Evolutionary conservation across 2,888 invertebrate genomes (phyloP), one percentile per base, ranked within the genome.

Genomic region (Matsumyia berberina): DNA sequence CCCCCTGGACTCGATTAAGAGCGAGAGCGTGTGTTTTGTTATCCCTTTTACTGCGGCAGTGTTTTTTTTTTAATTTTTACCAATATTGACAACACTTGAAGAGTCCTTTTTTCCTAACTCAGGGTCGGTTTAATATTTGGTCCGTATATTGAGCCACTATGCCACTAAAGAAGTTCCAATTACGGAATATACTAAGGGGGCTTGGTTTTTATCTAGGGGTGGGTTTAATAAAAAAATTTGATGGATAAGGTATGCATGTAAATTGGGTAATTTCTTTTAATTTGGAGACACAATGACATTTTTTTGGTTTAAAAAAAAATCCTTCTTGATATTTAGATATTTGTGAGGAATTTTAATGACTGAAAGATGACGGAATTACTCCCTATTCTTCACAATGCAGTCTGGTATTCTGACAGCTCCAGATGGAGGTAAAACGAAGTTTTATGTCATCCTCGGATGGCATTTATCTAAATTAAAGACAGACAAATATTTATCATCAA

Each of bases 71-170:
- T 90, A 90, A 90, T 90, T 90, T 90, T 90, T 90, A 90, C 89
- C 89, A 90, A 90, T 90, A 90, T 90, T 90, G 90, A 90, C 89
- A 90, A 89, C 90, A 89, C 89, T 89, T 90, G 88, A 88, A 87
- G 86, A 17, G 17, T 44, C 24, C 35, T 39, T 42, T 42, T 49
- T 42, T 17, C 5, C 29, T 6, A 53, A 33, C 58, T 39, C 42
- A 11, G 55, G 70, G 58, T 39, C 35, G 9, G 39, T 37, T 44
- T 7, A n/a, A 9, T 39, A 35, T 42, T 42, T 29, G 39, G 19
- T 17, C 5, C 42, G 8, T 44, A 66, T 58, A 80, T 80, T 80
- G 53, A 74, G 74, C 67, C 74, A 80, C 73, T 74, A 74, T 80
- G 80, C 53, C 74, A 67, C 74, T 80, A 67, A 67, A 67, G 66